Conservation (phyloP, 2,888 invertebrate species). For the Mycalesis mineus region DNA sequence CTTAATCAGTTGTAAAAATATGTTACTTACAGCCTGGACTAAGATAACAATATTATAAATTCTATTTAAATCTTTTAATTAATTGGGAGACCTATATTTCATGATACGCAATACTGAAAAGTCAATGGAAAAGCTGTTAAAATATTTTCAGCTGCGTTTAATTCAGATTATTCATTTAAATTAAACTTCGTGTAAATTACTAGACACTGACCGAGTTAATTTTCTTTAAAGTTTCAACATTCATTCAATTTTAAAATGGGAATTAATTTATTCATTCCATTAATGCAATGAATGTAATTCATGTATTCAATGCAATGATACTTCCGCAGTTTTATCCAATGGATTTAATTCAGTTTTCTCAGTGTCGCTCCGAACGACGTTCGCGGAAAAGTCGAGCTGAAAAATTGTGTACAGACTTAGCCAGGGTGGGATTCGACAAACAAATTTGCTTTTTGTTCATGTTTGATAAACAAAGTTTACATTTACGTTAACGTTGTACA, state of each 20-base stretch:
- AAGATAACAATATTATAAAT: too few relatives aligned
- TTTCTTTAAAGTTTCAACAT: neutral
- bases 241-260: neutral
- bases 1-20: too few relatives aligned
- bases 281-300: neutral
- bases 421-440: neutral
- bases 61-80: too few relatives aligned
- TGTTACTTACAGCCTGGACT: too few relatives aligned
- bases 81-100: too few relatives aligned
- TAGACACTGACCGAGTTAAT: neutral
- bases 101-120: too few relatives aligned
- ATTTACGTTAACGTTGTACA: too few relatives aligned
- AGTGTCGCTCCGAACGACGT: slow-evolving; percentile 6
- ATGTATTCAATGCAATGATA: slow-evolving; percentile 10
- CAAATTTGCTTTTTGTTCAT: too few relatives aligned
- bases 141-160: too few relatives aligned
- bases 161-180: neutral
- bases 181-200: neutral
- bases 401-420: slow-evolving; percentile 4
- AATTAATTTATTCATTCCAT: neutral
- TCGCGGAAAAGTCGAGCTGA: slow-evolving; percentile 11
- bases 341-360: slow-evolving; percentile 9
- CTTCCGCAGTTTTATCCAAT: slow-evolving; percentile 4
- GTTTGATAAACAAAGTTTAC: too few relatives aligned
- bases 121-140: too few relatives aligned